phyloP scores from a whole-genome alignment of 2,113 vertebrate genomes.

The Megaceryle maxima region DNA sequence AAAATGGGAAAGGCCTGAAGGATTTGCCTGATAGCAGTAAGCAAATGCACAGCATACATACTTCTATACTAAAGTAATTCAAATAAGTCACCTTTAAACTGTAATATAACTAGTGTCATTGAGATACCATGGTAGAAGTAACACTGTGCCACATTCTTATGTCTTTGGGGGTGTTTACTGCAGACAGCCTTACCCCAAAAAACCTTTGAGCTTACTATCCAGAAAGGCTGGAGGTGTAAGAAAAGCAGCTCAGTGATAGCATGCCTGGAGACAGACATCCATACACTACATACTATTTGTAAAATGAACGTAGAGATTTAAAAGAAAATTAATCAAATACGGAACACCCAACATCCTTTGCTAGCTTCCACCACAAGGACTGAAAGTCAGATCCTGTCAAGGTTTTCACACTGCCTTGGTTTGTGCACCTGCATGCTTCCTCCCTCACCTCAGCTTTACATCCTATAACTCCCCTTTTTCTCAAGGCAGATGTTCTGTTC shows the following conservation, averaged over 20 bases:
- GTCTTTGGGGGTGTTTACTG: background rate
- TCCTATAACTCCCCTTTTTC: background rate
- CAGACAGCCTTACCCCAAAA: background rate
- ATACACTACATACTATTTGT: background rate
- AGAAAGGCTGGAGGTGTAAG: background rate
- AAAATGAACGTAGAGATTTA: background rate
- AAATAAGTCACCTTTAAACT: background rate
- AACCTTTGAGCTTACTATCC: background rate
- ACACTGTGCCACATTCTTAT: background rate
- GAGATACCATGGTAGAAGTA: background rate
- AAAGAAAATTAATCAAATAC: background rate
- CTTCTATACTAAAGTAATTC: background rate
- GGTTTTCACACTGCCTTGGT: background rate
- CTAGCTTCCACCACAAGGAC: background rate
- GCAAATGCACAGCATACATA: accelerated
- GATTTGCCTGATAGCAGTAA: background rate
- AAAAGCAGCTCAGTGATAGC: background rate
- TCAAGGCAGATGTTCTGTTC: background rate
- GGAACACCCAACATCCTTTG: background rate
- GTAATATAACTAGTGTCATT: background rate
- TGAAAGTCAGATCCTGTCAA: background rate
- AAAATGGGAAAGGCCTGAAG: background rate
- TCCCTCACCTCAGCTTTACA: background rate
- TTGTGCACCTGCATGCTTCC: background rate
- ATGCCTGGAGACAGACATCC: background rate